Base-by-base conservation (phyloP, 2,888 invertebrate species). In the Scrobipalpa costella region DNA sequence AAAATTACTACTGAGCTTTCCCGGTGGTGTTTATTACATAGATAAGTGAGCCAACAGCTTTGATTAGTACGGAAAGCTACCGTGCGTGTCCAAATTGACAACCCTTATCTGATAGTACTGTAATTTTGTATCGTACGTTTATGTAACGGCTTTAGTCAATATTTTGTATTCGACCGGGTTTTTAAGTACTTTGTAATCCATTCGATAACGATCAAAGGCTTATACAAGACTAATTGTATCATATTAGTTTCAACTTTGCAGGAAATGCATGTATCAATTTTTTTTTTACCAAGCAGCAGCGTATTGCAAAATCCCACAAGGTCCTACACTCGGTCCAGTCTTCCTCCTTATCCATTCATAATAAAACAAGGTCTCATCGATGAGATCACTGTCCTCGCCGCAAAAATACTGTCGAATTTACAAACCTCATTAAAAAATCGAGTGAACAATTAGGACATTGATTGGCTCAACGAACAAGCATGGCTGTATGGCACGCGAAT, bases 61-160 rank as follows among this genome's bases (percentile, higher is more conserved):
- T 67, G 70, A 75, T 79, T 76, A 69, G 64, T 38, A 38, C 7
- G n/a, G 34, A 67, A 63, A 64, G 68, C 71, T 67, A 36, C 65
- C 67, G 61, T 61, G 70, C 70, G 69, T 71, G 70, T 63, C 71
- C 52, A 49, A 60, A 49, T 52, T 67, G 57, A 40, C 27, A 33
- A 36, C 36, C 11, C 57, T 65, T 66, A 69, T 69, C 69, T 62
- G 67, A 67, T 65, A 52, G 49, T 17, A 47, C 9, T 11, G 47
- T 47, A 47, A 17, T 47, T 47, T 47, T 47, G 7, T 15, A 15
- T n/a, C 17, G 47, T 47, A 9, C 7, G 7, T 47, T 47, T 11
- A 47, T 17, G n/a, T n/a, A n/a, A n/a, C n/a, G 47, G 27, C 2
- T 27, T 27, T 27, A 47, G 7, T 15, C 5, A n/a, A n/a, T 47